A percentile compares a stretch with the other conserved stretches of the same genome.
These are phyloP conservation scores for Palythoa caribaeorum DNA, from an alignment of 92 coral and sea anemone species.

Conservation along the genomic window DNA sequence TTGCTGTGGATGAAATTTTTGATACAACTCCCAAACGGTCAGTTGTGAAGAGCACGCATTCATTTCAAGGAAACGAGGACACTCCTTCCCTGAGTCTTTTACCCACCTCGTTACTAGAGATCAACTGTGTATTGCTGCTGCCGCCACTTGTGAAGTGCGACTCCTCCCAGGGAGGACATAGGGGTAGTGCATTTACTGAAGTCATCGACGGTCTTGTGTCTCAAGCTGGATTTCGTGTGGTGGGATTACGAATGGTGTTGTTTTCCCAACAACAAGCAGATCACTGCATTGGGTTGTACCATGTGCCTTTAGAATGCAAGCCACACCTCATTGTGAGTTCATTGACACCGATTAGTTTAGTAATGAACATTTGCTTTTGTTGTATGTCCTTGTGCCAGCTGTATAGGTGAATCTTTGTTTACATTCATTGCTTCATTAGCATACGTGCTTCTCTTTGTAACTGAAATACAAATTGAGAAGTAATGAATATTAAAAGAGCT, in stretches of 20 bases:
- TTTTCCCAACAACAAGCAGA: slow-evolving; percentile 83
- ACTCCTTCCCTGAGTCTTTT: slow-evolving; percentile 46
- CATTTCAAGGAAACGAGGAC: slow-evolving; percentile 28
- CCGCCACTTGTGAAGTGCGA: slow-evolving; percentile 68
- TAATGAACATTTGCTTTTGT: background rate
- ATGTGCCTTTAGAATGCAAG: slow-evolving; percentile 67
- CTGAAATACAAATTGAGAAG: too few relatives aligned
- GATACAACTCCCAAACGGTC: slow-evolving; percentile 63
- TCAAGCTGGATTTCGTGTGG: slow-evolving; percentile 75
- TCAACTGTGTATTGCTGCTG: slow-evolving; percentile 88
- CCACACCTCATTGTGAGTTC: slow-evolving; percentile 79
- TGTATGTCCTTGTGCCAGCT: too few relatives aligned
- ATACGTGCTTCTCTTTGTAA: too few relatives aligned
- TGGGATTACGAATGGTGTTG: slow-evolving; percentile 87
- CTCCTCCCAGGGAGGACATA: slow-evolving; percentile 50
- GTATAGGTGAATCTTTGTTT: too few relatives aligned
- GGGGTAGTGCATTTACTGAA: slow-evolving; percentile 76
- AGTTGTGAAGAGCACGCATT: slow-evolving; percentile 55
- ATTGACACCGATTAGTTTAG: background rate
- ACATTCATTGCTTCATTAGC: too few relatives aligned
- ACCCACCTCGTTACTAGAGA: slow-evolving; percentile 86
- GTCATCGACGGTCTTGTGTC: slow-evolving; percentile 82
- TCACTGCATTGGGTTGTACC: slow-evolving; percentile 76
- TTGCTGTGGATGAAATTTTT: slow-evolving; percentile 84
- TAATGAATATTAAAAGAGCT: too few relatives aligned